Evolutionary conservation across 2,888 invertebrate genomes (phyloP).

Genomic region (Limenitis arthemis): DNA sequence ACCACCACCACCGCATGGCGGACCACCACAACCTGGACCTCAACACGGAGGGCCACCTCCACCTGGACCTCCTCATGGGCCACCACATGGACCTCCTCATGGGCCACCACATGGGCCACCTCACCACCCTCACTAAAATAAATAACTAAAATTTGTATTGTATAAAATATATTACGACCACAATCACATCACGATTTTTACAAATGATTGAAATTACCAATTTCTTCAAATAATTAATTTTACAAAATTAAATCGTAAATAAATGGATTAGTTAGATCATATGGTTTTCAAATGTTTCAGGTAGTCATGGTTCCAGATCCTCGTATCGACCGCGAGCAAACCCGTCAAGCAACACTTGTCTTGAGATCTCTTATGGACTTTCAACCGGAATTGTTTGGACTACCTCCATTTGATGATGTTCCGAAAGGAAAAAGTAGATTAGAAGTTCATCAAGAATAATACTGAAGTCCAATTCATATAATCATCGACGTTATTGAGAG

Average conservation of each 20-base stretch:
- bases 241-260: no score
- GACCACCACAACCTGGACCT: not conserved
- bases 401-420: constrained; percentile 74
- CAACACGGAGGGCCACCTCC: not conserved
- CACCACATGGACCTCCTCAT: not conserved
- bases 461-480: not conserved
- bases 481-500: not conserved
- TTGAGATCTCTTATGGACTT: constrained; percentile 82
- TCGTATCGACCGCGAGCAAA: constrained; percentile 32
- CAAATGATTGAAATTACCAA: no score
- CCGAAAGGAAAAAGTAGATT: constrained; percentile 11
- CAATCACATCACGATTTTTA: no score
- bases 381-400: constrained; percentile 84
- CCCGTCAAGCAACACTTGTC: constrained; percentile 74
- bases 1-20: not conserved
- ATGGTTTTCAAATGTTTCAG: constrained; percentile 26
- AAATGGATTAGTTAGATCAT: no score
- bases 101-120: not conserved
- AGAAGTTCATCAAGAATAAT: constrained; percentile 1
- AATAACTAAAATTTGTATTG: no score
- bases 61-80: not conserved
- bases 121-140: not conserved
- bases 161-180: no score
- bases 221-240: no score
- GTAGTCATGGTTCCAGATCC: constrained; percentile 83